Percentiles rank a stretch among this genome's conserved stretches.
These are phyloP conservation scores for Aphaenogaster floridana DNA, from an alignment of 1,140 invertebrate species.

Conservation along the genomic window DNA sequence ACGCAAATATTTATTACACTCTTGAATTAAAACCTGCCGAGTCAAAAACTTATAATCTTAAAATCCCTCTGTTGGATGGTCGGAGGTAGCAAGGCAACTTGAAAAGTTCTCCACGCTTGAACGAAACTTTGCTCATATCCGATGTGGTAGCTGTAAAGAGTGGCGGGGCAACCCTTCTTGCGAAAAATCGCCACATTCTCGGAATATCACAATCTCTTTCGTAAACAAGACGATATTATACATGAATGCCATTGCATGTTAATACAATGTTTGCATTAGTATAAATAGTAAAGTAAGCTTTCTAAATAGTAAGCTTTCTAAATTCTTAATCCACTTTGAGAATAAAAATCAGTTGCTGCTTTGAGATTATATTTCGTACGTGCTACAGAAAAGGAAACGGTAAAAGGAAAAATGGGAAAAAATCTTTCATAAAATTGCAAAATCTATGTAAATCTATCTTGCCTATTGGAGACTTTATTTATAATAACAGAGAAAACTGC, in stretches of 20 bases:
- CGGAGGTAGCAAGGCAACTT: constrained; percentile 47
- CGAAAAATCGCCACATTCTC: constrained; percentile 54
- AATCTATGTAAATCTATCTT: neutral
- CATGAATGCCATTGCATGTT: constrained; percentile 24
- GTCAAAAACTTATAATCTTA: constrained; percentile 67
- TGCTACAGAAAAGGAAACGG: neutral
- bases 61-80: constrained; percentile 58
- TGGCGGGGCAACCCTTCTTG: constrained; percentile 9
- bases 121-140: constrained; percentile 71
- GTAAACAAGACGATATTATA: constrained; percentile 5
- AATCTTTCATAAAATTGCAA: neutral
- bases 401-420: too few species aligned
- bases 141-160: constrained; percentile 53
- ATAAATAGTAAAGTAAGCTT: neutral
- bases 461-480: constrained; percentile 23
- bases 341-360: constrained; percentile 7
- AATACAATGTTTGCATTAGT: constrained; percentile 6
- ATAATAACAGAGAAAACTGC: constrained; percentile 5
- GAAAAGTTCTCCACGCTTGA: constrained; percentile 62
- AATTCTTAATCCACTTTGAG: constrained; percentile 13
- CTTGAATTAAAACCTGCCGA: constrained; percentile 62
- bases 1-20: constrained; percentile 66
- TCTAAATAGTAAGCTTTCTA: constrained; percentile 15
- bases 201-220: constrained; percentile 4
- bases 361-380: neutral